Base-by-base conservation (phyloP, 2,113 vertebrate species). In the Scatophagus argus region DNA sequence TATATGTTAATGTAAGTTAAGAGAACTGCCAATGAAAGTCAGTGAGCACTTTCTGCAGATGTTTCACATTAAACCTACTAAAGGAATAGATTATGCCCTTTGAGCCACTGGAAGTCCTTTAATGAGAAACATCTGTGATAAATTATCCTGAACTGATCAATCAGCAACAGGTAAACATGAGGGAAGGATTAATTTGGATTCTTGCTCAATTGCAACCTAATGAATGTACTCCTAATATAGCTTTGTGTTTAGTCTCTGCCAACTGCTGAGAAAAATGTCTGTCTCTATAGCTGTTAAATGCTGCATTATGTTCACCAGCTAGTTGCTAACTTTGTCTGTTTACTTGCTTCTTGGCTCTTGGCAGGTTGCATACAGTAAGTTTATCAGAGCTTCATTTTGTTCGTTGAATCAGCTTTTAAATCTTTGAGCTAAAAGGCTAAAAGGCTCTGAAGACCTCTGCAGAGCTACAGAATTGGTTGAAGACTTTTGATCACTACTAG, bases 51-150 rank as follows among this genome's bases (percentile, higher is more conserved):
- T 46, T 46, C 68, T 34, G 54, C 54, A 59, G 29, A 36, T 71
- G 68, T 71, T 71, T 34, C 31, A 71, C 23, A 17, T 32, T n/a
- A n/a, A n/a, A n/a, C n/a, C n/a, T n/a, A n/a, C 46, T 23, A 49
- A 9, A 69, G 21, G 29, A 70, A 44, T 46, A 58, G 3, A 44
- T 70, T 23, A 44, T 34, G 52, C 52, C 52, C 39, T 70, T 34
- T 70, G 52, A 46, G 39, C 67, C 29, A 34, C 54, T 46, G 54
- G 41, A 32, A 58, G n/a, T 19, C 29, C 19, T 34, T 58, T 70
- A 70, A 70, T 46, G 41, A 59, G 41, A 46, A 55, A 34, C 67
- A 70, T 58, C 41, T 59, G 68, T 25, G 21, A 21, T 21, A 43
- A 32, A 44, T 32, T 39, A 11, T 31, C 21, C 8, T 11, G 21